A percentile compares a stretch with the other conserved stretches of the same genome.
Conservation (phyloP, 2,888 invertebrate genomes). For the Epistrophe grossulariae region DNA sequence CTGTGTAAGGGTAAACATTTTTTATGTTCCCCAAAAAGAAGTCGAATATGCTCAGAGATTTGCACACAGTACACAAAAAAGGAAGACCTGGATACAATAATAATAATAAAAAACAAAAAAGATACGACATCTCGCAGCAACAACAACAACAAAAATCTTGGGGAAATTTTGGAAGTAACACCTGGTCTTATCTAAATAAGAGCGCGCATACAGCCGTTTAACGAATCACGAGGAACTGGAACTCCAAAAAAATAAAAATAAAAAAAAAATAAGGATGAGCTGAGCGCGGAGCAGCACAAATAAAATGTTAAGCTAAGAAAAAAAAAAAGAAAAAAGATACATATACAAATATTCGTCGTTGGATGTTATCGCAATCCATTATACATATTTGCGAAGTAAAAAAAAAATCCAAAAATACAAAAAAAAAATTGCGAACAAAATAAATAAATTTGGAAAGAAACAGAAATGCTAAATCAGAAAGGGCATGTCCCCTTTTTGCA, state of each 20-base stretch:
- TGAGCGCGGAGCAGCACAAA: constrained; percentile 25
- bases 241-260: constrained; percentile 44
- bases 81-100: constrained; percentile 22
- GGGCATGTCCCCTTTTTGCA: constrained; percentile 69
- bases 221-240: constrained; percentile 62
- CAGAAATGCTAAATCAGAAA: constrained; percentile 71
- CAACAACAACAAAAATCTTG: constrained; percentile 45
- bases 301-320: constrained; percentile 17
- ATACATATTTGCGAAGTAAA: constrained; percentile 54
- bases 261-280: constrained; percentile 10
- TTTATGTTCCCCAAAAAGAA: constrained; percentile 32
- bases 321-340: constrained; percentile 44
- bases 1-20: constrained; percentile 51
- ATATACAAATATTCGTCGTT: constrained; percentile 63
- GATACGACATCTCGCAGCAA: constrained; percentile 17
- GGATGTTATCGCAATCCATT: constrained; percentile 71
- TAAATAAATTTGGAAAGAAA: constrained; percentile 35
- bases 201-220: constrained; percentile 67
- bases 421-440: constrained; percentile 16
- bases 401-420: neutral
- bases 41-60: constrained; percentile 6
- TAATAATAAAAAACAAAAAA: neutral
- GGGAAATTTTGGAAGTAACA: constrained; percentile 71
- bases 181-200: constrained; percentile 75
- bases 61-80: constrained; percentile 6